phyloP scores from a whole-genome alignment of 2,113 vertebrate species.

The Lamprologus speciosus region DNA sequence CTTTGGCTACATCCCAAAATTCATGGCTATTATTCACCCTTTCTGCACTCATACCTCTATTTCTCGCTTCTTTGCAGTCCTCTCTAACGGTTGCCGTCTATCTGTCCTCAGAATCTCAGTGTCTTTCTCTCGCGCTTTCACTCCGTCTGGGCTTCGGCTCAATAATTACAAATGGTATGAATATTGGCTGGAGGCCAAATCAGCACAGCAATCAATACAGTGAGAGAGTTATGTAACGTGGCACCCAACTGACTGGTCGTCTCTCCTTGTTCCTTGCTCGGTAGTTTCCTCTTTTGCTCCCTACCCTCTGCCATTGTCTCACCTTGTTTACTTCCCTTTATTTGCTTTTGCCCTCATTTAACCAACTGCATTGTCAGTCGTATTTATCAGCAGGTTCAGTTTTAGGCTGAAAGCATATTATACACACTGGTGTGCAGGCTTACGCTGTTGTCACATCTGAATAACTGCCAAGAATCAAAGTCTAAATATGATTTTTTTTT shows the following conservation, averaged over 20 bases:
- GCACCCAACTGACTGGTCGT: conserved; percentile 15
- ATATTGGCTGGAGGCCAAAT: conserved; percentile 52
- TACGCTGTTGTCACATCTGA: not conserved
- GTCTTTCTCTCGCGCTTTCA: not conserved
- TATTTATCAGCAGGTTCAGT: not conserved
- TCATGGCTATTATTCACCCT: not conserved
- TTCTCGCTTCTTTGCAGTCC: not conserved
- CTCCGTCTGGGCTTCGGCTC: conserved; percentile 14
- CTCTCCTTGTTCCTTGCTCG: not conserved
- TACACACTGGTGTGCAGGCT: not conserved
- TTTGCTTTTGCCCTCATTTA: not conserved
- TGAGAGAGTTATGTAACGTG: conserved; percentile 56
- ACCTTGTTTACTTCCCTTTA: not conserved
- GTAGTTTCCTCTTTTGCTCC: not conserved
- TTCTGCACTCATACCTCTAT: not conserved
- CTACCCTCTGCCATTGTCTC: not conserved
- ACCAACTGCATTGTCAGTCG: not conserved
- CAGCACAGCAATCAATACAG: conserved; percentile 53
- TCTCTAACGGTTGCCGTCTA: conserved; percentile 5
- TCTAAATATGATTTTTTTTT: not conserved
- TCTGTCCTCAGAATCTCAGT: not conserved
- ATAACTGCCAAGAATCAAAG: not conserved
- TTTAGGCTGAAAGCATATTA: not conserved
- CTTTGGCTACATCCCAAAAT: conserved; percentile 37
- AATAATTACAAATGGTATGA: conserved; percentile 40